Evolutionary conservation across 2,797 vertebrate genomes (phyloP).

Genomic region (Siniperca scherzeri): DNA sequence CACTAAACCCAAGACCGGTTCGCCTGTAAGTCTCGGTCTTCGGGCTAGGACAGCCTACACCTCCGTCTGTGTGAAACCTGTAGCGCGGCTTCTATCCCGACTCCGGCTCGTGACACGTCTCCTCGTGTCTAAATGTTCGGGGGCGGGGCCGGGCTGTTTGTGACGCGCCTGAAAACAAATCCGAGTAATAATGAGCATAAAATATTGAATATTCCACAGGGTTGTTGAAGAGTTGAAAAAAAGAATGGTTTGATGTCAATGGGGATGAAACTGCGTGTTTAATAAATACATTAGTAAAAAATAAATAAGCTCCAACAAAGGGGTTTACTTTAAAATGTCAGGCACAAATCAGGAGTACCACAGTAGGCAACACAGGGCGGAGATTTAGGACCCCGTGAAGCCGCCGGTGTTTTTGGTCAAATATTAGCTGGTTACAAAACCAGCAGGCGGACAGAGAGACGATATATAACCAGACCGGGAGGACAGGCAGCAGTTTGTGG

Average conservation of each 20-base stretch:
- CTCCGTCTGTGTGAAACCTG: no score
- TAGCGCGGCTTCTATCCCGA: no score
- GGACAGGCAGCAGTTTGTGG: not conserved
- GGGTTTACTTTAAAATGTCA: not conserved
- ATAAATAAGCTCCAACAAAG: fast-evolving
- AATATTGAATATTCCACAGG: fast-evolving
- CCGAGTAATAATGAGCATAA: fast-evolving
- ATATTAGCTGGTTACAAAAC: conserved; percentile 51
- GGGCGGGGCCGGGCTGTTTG: not conserved
- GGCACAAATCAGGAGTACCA: conserved; percentile 38
- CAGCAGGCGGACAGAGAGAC: no score
- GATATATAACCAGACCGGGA: fast-evolving
- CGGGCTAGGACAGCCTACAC: no score
- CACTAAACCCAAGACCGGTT: no score
- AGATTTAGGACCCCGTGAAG: conserved; percentile 39
- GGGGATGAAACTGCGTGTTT: fast-evolving
- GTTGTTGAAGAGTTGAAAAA: not conserved
- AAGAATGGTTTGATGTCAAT: fast-evolving
- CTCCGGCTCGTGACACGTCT: conserved; percentile 1
- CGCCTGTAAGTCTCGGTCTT: no score
- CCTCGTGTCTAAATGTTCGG: conserved; percentile 7
- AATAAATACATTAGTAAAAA: not conserved
- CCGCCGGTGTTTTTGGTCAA: conserved; percentile 7
- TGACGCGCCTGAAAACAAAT: not conserved
- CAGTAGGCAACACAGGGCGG: not conserved